A percentile compares a stretch with the other conserved stretches of the same genome.
Conservation (phyloP, 2,113 vertebrate genomes). For the human (Homo sapiens) region DNA sequence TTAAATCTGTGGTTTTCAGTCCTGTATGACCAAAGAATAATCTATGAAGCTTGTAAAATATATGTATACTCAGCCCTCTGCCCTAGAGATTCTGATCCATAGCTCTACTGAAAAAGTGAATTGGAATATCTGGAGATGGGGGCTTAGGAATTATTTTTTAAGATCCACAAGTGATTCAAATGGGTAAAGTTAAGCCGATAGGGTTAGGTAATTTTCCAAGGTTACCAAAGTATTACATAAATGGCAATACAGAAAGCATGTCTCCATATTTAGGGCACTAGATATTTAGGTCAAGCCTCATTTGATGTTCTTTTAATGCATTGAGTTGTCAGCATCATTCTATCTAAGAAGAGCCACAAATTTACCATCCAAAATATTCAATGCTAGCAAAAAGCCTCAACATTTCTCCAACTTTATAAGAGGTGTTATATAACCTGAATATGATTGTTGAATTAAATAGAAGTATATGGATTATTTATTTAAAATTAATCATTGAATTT, state of each 20-base stretch:
- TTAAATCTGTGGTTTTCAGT: background rate
- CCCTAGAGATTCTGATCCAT: background rate
- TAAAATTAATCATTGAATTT: background rate
- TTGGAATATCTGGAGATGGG: background rate
- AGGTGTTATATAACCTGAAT: background rate
- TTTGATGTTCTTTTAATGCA: background rate
- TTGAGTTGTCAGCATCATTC: background rate
- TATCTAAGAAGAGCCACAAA: background rate
- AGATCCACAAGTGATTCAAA: background rate
- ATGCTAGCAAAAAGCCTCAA: background rate
- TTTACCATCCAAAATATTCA: background rate
- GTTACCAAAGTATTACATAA: background rate
- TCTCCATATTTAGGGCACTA: background rate
- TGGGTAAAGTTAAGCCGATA: background rate
- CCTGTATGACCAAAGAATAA: background rate
- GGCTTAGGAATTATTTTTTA: background rate
- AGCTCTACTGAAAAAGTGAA: background rate
- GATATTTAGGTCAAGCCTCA: background rate
- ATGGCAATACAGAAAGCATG: background rate
- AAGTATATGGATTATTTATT: background rate
- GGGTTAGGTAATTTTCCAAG: background rate
- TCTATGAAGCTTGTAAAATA: background rate
- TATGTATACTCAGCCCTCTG: fast-evolving
- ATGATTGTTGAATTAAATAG: background rate
- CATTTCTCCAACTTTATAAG: background rate